Evolutionary conservation across 2,113 vertebrate species (phyloP).

Genomic region (Circaetus gallicus): DNA sequence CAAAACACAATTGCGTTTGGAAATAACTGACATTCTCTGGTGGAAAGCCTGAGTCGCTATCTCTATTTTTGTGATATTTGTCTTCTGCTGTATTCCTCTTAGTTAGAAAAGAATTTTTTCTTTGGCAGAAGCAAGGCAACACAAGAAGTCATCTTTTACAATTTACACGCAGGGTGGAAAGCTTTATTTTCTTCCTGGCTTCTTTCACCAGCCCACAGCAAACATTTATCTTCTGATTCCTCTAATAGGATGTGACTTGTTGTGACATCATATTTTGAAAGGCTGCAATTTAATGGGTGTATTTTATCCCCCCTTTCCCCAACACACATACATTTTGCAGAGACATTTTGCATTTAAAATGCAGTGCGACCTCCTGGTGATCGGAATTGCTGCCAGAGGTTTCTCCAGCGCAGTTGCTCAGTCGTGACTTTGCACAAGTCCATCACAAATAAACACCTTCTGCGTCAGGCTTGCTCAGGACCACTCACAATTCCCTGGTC

Average conservation of each 20-base stretch:
- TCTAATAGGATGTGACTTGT: slow-evolving; percentile 56
- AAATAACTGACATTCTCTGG: neutral
- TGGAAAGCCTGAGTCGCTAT: neutral
- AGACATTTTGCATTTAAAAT: neutral
- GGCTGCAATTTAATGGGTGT: neutral
- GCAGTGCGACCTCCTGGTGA: neutral
- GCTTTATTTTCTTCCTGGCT: slow-evolving; percentile 60
- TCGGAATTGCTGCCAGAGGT: neutral
- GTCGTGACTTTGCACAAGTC: neutral
- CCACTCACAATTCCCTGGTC: neutral
- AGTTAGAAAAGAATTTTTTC: slow-evolving; percentile 2
- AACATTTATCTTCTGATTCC: slow-evolving; percentile 53
- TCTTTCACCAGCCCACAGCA: slow-evolving; percentile 37
- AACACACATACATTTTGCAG: neutral
- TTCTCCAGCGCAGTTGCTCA: neutral
- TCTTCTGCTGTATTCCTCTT: slow-evolving; percentile 2
- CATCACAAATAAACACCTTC: neutral
- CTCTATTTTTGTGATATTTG: neutral
- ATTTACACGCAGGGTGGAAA: slow-evolving; percentile 5
- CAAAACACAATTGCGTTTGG: neutral
- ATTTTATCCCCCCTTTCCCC: neutral
- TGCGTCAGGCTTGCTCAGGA: neutral
- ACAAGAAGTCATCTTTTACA: slow-evolving; percentile 47
- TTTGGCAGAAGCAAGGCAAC: neutral
- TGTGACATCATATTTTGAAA: slow-evolving; percentile 50